Percentiles rank a stretch among this genome's conserved stretches.
Evolutionary conservation across 1,140 invertebrate genomes (phyloP).

Genomic region (Drosophila sp.): DNA sequence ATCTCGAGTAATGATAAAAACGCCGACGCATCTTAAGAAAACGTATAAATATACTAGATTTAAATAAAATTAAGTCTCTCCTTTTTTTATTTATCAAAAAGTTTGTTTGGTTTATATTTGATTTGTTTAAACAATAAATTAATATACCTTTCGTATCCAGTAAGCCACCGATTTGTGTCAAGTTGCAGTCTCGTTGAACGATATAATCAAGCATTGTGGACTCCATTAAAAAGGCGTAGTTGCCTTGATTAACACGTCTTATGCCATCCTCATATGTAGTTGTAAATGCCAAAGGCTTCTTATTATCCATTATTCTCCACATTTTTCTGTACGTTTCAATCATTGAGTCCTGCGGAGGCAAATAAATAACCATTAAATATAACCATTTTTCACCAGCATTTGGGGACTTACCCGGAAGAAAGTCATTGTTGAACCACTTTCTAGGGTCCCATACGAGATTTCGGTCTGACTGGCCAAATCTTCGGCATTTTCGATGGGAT

Average conservation of each 20-base stretch:
- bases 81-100: too few relatives aligned
- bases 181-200: constrained; percentile 95
- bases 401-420: constrained; percentile 90
- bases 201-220: constrained; percentile 96
- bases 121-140: too few relatives aligned
- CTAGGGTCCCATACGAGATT: constrained; percentile 93
- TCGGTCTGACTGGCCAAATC: constrained; percentile 90
- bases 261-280: constrained; percentile 91
- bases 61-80: too few relatives aligned
- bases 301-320: constrained; percentile 90
- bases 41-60: too few relatives aligned
- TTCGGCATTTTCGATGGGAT: constrained; percentile 93
- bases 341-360: constrained; percentile 86
- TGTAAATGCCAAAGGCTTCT: constrained; percentile 90
- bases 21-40: too few relatives aligned
- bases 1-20: too few relatives aligned
- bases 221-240: constrained; percentile 98
- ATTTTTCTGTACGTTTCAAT: constrained; percentile 88
- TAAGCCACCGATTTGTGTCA: constrained; percentile 92
- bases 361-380: constrained; percentile 60
- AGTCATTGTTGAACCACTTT: constrained; percentile 90
- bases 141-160: constrained; percentile 88
- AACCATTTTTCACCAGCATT: neutral
- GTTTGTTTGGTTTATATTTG: too few relatives aligned
- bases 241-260: constrained; percentile 90